Conservation (phyloP, 2,888 invertebrate genomes). For the Diabrotica balteata region DNA sequence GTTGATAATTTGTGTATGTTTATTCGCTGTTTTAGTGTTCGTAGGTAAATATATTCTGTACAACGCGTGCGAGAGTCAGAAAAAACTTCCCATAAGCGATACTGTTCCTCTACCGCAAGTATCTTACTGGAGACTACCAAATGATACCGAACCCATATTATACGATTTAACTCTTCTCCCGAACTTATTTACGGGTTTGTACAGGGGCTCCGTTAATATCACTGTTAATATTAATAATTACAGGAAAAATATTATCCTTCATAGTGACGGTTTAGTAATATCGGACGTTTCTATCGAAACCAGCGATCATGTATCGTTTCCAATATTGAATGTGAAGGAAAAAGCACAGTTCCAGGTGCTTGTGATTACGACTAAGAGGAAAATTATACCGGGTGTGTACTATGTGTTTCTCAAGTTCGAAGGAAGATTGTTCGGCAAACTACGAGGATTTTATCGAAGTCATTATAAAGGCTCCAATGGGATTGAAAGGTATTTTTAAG, state of each 20-base stretch:
- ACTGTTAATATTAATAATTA: conserved; percentile 57
- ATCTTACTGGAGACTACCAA: conserved; percentile 63
- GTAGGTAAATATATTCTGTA: conserved; percentile 52
- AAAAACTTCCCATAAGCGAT: background rate
- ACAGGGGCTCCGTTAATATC: conserved; percentile 67
- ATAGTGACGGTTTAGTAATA: conserved; percentile 52
- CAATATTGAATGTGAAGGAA: conserved; percentile 49
- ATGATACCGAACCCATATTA: conserved; percentile 65
- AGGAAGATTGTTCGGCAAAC: conserved; percentile 69
- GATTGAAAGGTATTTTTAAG: conserved; percentile 35
- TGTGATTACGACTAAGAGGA: conserved; percentile 47
- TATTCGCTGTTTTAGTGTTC: conserved; percentile 54
- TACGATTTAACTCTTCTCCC: conserved; percentile 73
- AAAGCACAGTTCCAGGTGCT: conserved; percentile 49
- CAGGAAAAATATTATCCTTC: conserved; percentile 47
- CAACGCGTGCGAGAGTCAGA: conserved; percentile 33
- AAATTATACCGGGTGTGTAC: conserved; percentile 61
- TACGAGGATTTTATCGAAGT: conserved; percentile 78
- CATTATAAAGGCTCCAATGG: conserved; percentile 58
- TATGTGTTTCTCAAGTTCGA: conserved; percentile 67
- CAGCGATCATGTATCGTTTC: conserved; percentile 28
- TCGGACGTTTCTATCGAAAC: conserved; percentile 43
- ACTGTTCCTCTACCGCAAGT: conserved; percentile 12
- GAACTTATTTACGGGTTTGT: conserved; percentile 67
- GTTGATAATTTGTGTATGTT: conserved; percentile 52